phyloP scores from a whole-genome alignment of 2,113 vertebrate genomes.

The Pituophis catenifer region DNA sequence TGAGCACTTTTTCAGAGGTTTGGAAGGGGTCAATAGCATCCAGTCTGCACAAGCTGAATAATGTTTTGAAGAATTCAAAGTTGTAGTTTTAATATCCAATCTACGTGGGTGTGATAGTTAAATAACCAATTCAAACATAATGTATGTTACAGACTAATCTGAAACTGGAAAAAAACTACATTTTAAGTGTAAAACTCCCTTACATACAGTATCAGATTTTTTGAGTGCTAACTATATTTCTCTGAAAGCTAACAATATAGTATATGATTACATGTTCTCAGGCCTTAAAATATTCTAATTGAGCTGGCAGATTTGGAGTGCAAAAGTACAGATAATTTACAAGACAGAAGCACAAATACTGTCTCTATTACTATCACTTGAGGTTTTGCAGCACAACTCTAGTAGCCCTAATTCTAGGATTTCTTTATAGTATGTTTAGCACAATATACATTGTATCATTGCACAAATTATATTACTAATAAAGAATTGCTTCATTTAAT shows the following conservation, averaged over 20 bases:
- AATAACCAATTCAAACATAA: neutral
- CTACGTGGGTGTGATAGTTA: neutral
- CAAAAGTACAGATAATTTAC: neutral
- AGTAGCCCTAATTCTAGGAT: neutral
- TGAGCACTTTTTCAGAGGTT: neutral
- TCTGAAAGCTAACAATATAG: neutral
- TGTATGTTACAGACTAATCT: neutral
- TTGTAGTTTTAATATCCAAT: neutral
- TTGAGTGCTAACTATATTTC: neutral
- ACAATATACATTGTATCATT: neutral
- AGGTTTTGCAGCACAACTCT: neutral
- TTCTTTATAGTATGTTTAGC: neutral
- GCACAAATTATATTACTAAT: neutral
- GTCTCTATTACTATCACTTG: neutral
- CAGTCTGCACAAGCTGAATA: neutral
- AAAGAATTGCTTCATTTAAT: neutral
- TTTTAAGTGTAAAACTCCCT: neutral
- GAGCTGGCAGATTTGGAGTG: neutral
- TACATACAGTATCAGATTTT: neutral
- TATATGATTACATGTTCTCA: neutral
- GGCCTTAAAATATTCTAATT: neutral
- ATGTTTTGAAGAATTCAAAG: neutral
- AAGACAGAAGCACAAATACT: neutral
- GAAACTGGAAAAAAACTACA: neutral
- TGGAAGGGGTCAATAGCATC: neutral